A percentile compares a stretch with the other conserved stretches of the same genome.
Evolutionary conservation across 2,797 vertebrate genomes (phyloP).

Genomic region (Xenentodon cancila): DNA sequence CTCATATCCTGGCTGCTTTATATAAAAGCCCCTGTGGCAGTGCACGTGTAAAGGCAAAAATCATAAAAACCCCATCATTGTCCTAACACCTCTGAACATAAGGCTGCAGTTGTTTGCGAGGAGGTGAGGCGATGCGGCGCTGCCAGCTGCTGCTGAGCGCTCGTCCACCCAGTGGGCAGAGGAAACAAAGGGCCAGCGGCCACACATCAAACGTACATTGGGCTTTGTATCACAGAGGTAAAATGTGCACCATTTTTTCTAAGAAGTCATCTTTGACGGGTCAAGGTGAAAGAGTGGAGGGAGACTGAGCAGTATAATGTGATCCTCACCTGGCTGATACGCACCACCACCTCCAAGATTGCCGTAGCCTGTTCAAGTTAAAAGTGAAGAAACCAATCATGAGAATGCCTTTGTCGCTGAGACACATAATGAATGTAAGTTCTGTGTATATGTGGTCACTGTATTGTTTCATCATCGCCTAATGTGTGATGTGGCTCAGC

Average conservation of each 20-base stretch:
- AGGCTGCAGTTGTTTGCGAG: constrained; percentile 6
- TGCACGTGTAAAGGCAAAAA: too few species aligned
- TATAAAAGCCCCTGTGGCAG: too few species aligned
- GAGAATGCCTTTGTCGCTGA: not conserved
- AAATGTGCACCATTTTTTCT: not conserved
- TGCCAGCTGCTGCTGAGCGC: constrained; percentile 42
- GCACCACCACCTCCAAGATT: constrained; percentile 61
- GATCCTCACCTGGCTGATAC: constrained; percentile 66
- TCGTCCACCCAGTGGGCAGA: constrained; percentile 34
- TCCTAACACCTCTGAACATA: too few species aligned
- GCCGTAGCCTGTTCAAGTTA: constrained; percentile 67
- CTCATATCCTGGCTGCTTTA: too few species aligned
- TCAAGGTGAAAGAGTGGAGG: not conserved
- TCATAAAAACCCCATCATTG: too few species aligned
- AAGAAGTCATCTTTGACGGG: not conserved
- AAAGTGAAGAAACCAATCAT: constrained; percentile 5
- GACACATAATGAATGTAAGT: not conserved
- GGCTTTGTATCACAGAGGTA: not conserved
- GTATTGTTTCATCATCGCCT: not conserved
- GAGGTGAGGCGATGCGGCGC: constrained; percentile 15
- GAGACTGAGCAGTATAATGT: not conserved
- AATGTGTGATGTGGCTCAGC: constrained; percentile 6
- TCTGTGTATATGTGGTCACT: not conserved
- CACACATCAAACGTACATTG: not conserved
- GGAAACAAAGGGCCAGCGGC: constrained; percentile 1